Conservation (phyloP, 2,113 vertebrate species). For the Mobula hypostoma region DNA sequence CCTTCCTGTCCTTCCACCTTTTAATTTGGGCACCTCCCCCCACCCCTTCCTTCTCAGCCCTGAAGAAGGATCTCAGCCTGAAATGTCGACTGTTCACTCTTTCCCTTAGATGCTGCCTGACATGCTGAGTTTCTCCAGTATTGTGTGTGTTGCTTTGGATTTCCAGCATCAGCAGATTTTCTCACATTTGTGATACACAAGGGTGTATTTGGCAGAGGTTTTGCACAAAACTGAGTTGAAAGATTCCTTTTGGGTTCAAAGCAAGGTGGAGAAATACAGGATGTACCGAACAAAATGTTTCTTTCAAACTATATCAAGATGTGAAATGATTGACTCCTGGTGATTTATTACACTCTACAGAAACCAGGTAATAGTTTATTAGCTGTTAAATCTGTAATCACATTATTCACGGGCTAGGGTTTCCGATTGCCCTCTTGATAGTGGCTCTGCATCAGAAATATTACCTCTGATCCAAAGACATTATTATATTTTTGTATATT, state of each 20-base stretch:
- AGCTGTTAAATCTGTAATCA: neutral
- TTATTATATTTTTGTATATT: neutral
- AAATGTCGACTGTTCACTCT: too few relatives aligned
- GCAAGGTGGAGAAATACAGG: conserved; percentile 53
- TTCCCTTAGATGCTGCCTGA: too few relatives aligned
- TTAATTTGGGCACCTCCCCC: too few relatives aligned
- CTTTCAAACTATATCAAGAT: conserved; percentile 69
- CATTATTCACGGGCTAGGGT: neutral
- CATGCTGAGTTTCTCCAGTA: too few relatives aligned
- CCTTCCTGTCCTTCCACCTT: too few relatives aligned
- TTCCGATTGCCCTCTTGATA: neutral
- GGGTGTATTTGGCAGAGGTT: conserved; percentile 56
- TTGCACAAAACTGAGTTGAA: conserved; percentile 77
- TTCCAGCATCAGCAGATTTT: too few relatives aligned
- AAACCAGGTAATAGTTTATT: conserved; percentile 46
- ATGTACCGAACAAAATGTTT: conserved; percentile 71
- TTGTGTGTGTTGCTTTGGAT: too few relatives aligned
- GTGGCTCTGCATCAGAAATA: neutral
- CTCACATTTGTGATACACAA: too few relatives aligned
- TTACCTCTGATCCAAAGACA: neutral
- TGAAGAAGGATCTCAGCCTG: too few relatives aligned
- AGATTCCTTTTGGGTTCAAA: conserved; percentile 64
- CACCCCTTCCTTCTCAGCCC: too few relatives aligned
- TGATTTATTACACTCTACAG: conserved; percentile 79
- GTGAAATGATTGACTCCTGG: conserved; percentile 73